Base-by-base conservation (phyloP, 2,888 invertebrate genomes). In the Agonopterix arenella region DNA sequence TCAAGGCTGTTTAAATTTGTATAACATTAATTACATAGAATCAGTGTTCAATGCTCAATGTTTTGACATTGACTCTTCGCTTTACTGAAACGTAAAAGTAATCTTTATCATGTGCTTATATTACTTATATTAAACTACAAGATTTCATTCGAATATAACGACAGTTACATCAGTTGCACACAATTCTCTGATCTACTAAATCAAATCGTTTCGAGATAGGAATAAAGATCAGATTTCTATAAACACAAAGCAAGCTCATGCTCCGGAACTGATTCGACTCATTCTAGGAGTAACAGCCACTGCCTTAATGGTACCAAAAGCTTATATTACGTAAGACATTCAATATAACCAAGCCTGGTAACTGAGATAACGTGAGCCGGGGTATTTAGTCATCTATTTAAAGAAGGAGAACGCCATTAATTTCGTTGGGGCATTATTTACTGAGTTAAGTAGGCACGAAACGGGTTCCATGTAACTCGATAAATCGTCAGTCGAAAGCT, bases 341-440 rank as follows among this genome's bases (percentile, higher is more conserved):
- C 68, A 73, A 77, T 76, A 78, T 79, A 84, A 82, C 82, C 74
- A 81, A 73, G 68, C 62, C 69, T 72, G 61, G 75, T 74, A 73
- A 71, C 76, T 60, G 67, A 79, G 76, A 80, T 88, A 83, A 68
- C 85, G 84, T 86, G 85, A 73, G 76, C 70, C 61, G 59, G 58
- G 70, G 80, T 84, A 84, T 84, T 88, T 80, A 88, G 81, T 86
- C 85, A 88, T 88, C 85, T 89, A 86, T 88, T 84, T 85, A 82
- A 83, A 82, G 84, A 86, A 82, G 73, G 80, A 59, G 62, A 79
- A 74, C 75, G 68, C 79, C 84, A 84, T 88, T 77, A 83, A 88
- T 88, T 84, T 82, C 64, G 79, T 72, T 80, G 64, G 70, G 64
- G 73, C 80, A 79, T 86, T 88, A 89, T 86, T 88, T 86, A 88